Percentiles rank a stretch among this genome's conserved stretches.
These are phyloP conservation scores for Lottia gigantea DNA, from an alignment of 2,888 invertebrate species.

Conservation along the genomic window DNA sequence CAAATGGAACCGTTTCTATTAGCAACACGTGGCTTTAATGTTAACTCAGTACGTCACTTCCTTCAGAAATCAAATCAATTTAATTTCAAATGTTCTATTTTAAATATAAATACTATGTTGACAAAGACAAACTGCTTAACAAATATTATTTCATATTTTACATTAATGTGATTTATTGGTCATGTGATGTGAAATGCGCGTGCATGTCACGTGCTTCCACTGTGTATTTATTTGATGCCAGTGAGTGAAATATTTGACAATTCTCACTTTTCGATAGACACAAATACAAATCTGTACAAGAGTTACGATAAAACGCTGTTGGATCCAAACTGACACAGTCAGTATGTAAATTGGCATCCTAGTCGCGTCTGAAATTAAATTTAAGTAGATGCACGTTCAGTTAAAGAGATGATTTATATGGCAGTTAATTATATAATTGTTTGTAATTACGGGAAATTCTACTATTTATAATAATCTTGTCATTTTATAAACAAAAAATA, in stretches of 20 bases:
- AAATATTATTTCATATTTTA: constrained; percentile 8
- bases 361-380: no score
- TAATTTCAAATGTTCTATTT: background rate
- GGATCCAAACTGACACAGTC: no score
- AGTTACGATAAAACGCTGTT: no score
- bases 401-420: no score
- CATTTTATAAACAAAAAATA: no score
- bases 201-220: background rate
- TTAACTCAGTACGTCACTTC: constrained; percentile 6
- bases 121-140: constrained; percentile 4
- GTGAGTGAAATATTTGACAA: background rate
- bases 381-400: no score
- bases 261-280: background rate
- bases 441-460: no score
- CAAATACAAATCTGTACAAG: background rate
- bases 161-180: constrained; percentile 7
- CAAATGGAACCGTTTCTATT: background rate
- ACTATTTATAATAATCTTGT: no score
- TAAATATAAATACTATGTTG: background rate
- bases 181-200: constrained; percentile 1
- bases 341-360: no score
- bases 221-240: background rate
- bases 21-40: constrained; percentile 7
- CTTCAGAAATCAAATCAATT: background rate
- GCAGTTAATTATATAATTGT: no score